A percentile compares a stretch with the other conserved stretches of the same genome.
These are phyloP conservation scores for Nibea albiflora DNA, from an alignment of 2,113 vertebrate species.

Conservation along the genomic window DNA sequence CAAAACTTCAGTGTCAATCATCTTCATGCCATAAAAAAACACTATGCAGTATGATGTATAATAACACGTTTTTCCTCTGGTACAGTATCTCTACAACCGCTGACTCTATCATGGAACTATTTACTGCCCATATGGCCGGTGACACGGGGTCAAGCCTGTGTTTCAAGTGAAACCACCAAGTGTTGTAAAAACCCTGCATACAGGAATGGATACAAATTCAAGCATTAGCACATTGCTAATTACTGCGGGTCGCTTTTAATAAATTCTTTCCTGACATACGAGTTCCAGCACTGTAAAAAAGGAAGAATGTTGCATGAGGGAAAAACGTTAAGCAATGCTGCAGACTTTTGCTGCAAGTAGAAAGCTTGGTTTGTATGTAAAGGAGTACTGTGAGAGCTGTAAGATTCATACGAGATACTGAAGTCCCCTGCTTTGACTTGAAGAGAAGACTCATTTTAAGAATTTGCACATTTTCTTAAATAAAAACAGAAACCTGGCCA, in stretches of 20 bases:
- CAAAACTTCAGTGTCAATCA: conserved; percentile 14
- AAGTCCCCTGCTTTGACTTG: conserved; percentile 1
- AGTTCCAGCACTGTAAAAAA: conserved; percentile 69
- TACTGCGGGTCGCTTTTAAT: conserved; percentile 73
- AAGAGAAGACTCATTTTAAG: conserved; percentile 8
- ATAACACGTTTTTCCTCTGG: conserved; percentile 28
- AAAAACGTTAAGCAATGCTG: conserved; percentile 57
- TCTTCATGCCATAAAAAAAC: conserved; percentile 42
- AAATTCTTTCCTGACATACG: conserved; percentile 75
- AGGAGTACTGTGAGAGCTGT: conserved; percentile 26
- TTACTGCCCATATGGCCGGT: conserved; percentile 83
- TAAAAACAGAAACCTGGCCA: background rate
- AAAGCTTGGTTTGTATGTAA: conserved; percentile 23
- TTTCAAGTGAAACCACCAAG: conserved; percentile 81
- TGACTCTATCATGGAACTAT: conserved; percentile 80
- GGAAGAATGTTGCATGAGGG: conserved; percentile 58
- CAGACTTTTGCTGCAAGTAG: conserved; percentile 32
- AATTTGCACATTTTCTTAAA: conserved; percentile 32
- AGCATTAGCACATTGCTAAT: conserved; percentile 81
- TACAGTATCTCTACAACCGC: conserved; percentile 62
- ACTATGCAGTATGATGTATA: conserved; percentile 8
- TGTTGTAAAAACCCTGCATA: conserved; percentile 73
- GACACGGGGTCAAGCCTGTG: conserved; percentile 79
- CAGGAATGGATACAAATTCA: conserved; percentile 79
- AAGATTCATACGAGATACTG: conserved; percentile 22